Evolutionary conservation across 2,113 vertebrate species (phyloP), one percentile per base, ranked within the genome.

Genomic region (Actenoides lindsayi): DNA sequence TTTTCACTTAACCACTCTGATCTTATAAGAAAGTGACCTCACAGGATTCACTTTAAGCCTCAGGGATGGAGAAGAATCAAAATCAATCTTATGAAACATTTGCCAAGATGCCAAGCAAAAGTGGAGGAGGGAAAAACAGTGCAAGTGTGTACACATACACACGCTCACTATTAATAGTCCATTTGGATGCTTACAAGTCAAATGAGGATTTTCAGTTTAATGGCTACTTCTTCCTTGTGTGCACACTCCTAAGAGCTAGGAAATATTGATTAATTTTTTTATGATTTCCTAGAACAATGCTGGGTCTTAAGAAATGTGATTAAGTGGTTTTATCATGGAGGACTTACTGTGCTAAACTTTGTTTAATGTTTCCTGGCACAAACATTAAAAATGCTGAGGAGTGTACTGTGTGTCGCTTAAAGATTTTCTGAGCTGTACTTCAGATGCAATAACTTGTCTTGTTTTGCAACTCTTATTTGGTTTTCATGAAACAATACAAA

Each of bases 231-330:
- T 70, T 67, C 83, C 53, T 20, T 3, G 11, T 31, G 53, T 37
- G n/a, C 62, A 13, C 11, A 7, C 24, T 68, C 11, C 31, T 18
- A 20, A n/a, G 56, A 93, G 59, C 73, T 42, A 31, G 56, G 46
- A 92, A 86, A 46, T 86, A 91, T 14, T 65, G 74, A 74, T 85
- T 80, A 1, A 4, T 25, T 74, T 75, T 65, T 76, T 70, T 13
- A 79, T 59, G 8, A 59, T 91, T 95, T 84, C 84, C 85, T 91
- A 83, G 85, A 95, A 88, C 70, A 91, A 73, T 57, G 31, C 74
- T 83, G 68, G n/a, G 20, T 69, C 91, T 67, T 67, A 65, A 64
- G 57, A 83, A 92, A 76, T 70, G 67, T n/a, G 39, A 71, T 95
- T 63, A 94, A 67, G 44, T 89, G 39, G 44, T 68, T 94, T 92